Evolutionary conservation across 2,113 vertebrate species (phyloP), one percentile per base, ranked within the genome.

Genomic region (Gallinago media): DNA sequence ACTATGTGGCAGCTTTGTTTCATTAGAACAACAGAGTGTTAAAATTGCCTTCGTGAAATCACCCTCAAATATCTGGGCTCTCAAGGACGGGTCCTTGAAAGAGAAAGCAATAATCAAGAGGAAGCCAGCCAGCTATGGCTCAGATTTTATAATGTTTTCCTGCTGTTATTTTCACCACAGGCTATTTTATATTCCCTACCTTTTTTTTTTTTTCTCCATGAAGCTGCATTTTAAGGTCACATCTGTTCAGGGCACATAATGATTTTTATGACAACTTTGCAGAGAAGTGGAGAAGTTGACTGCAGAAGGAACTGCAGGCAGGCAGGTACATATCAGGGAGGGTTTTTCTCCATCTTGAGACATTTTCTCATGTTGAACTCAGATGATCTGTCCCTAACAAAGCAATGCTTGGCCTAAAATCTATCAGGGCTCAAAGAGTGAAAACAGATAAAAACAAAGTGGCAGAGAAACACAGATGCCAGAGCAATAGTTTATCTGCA

Each of bases 251-350:
- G 96, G 97, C 97, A 98, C 92, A 23, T 97, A 97, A 98, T 97
- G 97, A 84, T 97, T 98, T 98, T 98, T 98, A 98, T 97, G 97
- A 97, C 97, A 97, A 49, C 94, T 98, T 95, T 95, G 80, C 96
- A 97, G 96, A 96, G 97, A 40, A 94, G 86, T 80, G 92, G 72
- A 97, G 96, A 70, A 50, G 70, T 96, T 59, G 92, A 92, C 87
- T 94, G 93, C 70, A 85, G 85, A 74, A 49, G 82, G 76, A 88
- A 65, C 68, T 75, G 93, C 86, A 88, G 79, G 78, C 82, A 90
- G 89, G 83, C 79, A 90, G 87, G 92, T 95, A 91, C 6, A 2
- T 85, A 93, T 85, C 96, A 66, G 66, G 78, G 84, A 79, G 72
- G 70, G 66, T 40, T 94, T 94, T 91, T 73, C 74, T 92, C 78